Base-by-base conservation (phyloP, 2,888 invertebrate species). In the Dastarcus helophoroides region DNA sequence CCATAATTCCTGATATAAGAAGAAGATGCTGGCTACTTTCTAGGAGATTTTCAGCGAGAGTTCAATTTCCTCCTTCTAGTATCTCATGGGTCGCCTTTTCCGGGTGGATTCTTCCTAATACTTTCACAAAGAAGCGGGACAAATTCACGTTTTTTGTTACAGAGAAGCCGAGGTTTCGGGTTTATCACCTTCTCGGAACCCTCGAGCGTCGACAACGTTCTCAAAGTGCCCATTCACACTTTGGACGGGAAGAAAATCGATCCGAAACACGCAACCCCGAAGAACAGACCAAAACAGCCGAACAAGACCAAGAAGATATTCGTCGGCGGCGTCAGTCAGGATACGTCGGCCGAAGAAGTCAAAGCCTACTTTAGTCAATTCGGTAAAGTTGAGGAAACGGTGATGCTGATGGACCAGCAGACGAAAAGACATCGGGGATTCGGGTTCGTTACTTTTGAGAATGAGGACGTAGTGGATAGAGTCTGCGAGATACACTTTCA, bases 401-500 rank as follows among this genome's bases (percentile, higher is more conserved):
- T 88, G 10, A 88, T 89, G 88, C 69, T 89, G 45, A 89, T 89
- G 88, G 88, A 89, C 58, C 88, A 89, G 63, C 88, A 89, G 63
- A 89, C 89, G 15, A 88, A 88, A 54, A 76, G 89, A 33, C 88
- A 89, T 58, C 73, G 89, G 31, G 89, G 89, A 39, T 89, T 89
- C 59, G 89, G 88, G 19, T 89, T 89, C 63, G 88, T 89, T 36
- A 89, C 88, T 22, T 89, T 89, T 63, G 88, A 88, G 58, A 83
- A 81, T 48, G 88, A 89, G 59, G 88, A 89, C 57, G 84, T 86
- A 2, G 89, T 89, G 10, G 89, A 89, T 58, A 74, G 85, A 41
- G 88, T 89, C n/a, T 88, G 88, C 65, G 88, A 89, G 53, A 88
- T 89, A 27, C 89, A 89, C 62, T 89, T 86, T 61, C 89, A 89